Evolutionary conservation across 2,888 invertebrate species (phyloP).

Genomic region (Syrista parreyssii): DNA sequence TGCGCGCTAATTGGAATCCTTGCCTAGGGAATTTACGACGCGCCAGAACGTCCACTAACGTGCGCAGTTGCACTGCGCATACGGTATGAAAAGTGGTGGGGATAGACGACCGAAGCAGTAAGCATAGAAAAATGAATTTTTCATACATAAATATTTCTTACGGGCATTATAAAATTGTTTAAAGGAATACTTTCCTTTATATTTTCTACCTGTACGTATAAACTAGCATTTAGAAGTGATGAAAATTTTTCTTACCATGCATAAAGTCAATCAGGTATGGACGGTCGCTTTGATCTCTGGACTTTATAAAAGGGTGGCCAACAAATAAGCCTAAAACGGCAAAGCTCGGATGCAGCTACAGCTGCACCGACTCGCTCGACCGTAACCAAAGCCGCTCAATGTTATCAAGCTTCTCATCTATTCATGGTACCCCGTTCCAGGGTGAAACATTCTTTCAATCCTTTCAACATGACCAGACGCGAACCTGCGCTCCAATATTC

Average conservation of each 20-base stretch:
- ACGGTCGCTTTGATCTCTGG: background rate
- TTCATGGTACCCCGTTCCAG: constrained; percentile 47
- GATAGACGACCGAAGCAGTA: background rate
- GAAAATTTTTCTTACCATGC: no score
- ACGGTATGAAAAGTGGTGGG: background rate
- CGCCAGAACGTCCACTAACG: background rate
- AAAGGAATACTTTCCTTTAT: no score
- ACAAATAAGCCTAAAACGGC: background rate
- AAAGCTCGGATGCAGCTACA: no score
- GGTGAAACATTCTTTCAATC: constrained; percentile 31
- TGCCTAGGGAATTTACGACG: background rate
- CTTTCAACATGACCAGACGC: constrained; percentile 10
- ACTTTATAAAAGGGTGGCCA: background rate
- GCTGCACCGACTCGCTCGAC: no score
- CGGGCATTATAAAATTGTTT: no score
- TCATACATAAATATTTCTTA: background rate
- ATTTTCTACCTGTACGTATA: no score
- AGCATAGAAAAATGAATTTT: background rate
- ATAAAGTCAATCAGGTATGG: background rate
- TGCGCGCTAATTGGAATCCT: background rate
- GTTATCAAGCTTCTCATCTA: constrained; percentile 56
- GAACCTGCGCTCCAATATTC: background rate
- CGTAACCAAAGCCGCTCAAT: constrained; percentile 1
- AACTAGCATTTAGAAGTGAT: no score
- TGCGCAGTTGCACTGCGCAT: background rate